These are phyloP conservation scores for Agonopterix arenella DNA, from an alignment of 2,888 invertebrate genomes.

Conservation along the genomic window DNA sequence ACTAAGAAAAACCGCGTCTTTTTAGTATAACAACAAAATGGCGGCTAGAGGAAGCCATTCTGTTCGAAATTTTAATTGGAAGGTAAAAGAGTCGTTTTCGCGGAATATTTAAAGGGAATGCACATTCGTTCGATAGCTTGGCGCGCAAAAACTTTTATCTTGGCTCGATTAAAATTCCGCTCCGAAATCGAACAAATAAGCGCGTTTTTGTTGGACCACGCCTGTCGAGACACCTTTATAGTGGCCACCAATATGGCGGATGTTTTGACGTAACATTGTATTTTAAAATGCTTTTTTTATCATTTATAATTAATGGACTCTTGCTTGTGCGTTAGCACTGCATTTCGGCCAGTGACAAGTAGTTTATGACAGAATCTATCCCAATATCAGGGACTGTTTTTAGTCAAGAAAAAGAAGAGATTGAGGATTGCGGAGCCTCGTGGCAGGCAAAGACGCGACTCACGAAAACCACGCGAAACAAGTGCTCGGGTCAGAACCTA, in stretches of 20 bases:
- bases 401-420: no score
- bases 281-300: no score
- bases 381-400: no score
- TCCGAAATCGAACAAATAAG: constrained; percentile 30
- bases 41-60: constrained; percentile 63
- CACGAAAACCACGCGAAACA: no score
- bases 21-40: constrained; percentile 41
- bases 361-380: no score
- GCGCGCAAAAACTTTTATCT: constrained; percentile 22
- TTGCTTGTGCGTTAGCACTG: no score
- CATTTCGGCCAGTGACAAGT: no score
- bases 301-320: no score
- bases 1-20: no score
- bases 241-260: constrained; percentile 7
- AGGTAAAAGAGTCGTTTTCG: constrained; percentile 39
- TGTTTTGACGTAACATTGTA: neutral
- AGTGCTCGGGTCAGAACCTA: no score
- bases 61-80: constrained; percentile 71
- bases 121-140: neutral
- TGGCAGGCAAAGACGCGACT: no score
- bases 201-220: constrained; percentile 16
- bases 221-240: constrained; percentile 10
- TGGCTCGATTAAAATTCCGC: constrained; percentile 30
- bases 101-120: constrained; percentile 12
- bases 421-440: no score